phyloP scores from a whole-genome alignment of 2,797 vertebrate genomes.

The Argya squamiceps region DNA sequence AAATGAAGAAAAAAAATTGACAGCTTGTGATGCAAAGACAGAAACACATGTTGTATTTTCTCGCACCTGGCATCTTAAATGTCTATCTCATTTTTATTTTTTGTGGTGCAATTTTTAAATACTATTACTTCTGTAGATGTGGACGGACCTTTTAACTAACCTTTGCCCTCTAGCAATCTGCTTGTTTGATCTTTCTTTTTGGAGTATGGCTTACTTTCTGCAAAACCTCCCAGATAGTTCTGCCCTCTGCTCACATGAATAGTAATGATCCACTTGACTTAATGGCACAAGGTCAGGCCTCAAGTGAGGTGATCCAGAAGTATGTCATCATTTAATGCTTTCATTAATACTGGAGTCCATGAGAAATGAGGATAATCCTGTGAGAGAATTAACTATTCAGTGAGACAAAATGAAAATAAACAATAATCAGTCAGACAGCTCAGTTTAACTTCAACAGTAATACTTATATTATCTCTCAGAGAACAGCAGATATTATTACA shows the following conservation, averaged over 20 bases:
- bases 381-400: conserved; percentile 1
- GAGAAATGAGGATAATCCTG: not conserved
- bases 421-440: not conserved
- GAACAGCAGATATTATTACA: not conserved
- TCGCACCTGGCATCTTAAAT: not conserved
- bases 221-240: not conserved
- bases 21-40: not conserved
- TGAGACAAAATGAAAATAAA: conserved; percentile 49
- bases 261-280: not conserved
- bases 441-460: conserved; percentile 32
- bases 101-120: not conserved
- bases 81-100: not conserved
- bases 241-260: not conserved
- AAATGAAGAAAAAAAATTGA: not conserved
- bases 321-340: conserved; percentile 13
- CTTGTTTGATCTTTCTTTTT: not conserved
- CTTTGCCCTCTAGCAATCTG: not conserved
- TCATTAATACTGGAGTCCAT: not conserved
- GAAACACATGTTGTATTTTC: not conserved
- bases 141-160: not conserved
- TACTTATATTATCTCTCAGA: not conserved
- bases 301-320: not conserved
- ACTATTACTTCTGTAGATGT: not conserved
- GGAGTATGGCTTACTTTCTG: not conserved
- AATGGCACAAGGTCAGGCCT: not conserved